Evolutionary conservation across 2,797 vertebrate genomes (phyloP).

Genomic region (Cyclura pinguis): DNA sequence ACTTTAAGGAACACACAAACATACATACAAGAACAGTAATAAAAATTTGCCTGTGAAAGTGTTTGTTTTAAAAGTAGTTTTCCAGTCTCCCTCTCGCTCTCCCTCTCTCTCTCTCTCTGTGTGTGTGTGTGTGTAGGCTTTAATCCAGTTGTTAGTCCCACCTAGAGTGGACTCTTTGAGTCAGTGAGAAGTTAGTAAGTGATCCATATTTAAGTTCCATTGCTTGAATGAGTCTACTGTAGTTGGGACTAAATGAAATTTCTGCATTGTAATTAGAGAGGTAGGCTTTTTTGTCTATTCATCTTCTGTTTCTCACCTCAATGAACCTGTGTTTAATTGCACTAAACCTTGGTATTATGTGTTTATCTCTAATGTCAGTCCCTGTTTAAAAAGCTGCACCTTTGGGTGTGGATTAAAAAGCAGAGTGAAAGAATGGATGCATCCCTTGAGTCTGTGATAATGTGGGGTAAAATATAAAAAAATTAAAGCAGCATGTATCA

Average conservation of each 20-base stretch:
- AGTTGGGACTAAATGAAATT: no score
- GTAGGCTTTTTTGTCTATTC: neutral
- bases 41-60: no score
- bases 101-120: no score
- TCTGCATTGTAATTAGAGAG: neutral
- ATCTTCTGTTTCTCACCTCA: neutral
- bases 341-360: neutral
- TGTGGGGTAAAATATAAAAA: neutral
- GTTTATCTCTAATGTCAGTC: neutral
- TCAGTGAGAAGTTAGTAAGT: no score
- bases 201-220: no score
- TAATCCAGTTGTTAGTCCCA: no score
- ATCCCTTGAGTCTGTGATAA: neutral
- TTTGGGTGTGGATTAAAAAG: neutral
- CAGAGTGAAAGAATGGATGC: neutral
- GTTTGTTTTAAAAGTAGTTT: no score
- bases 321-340: neutral
- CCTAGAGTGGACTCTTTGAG: no score
- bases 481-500: neutral
- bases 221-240: no score
- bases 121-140: no score
- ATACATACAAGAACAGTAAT: no score
- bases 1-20: constrained; percentile 7
- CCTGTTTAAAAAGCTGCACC: neutral
- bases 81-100: no score